Percentiles rank a stretch among this genome's conserved stretches.
Conservation (phyloP, 2,113 vertebrate genomes). For the Crotalus viridis region DNA sequence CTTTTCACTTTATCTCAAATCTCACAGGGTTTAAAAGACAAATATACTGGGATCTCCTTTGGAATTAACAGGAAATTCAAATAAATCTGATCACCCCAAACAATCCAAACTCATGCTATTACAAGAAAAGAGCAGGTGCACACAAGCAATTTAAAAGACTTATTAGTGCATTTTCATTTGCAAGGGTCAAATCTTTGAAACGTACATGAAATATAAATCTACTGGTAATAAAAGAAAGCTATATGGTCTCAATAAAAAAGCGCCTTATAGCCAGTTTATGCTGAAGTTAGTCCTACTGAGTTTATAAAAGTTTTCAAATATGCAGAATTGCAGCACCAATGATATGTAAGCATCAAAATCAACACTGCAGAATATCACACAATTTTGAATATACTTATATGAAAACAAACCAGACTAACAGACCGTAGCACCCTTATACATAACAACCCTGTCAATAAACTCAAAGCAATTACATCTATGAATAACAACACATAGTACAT, state of each 20-base stretch:
- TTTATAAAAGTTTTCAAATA: not conserved
- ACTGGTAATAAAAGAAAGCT: not conserved
- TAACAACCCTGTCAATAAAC: not conserved
- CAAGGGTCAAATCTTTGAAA: not conserved
- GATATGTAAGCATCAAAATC: not conserved
- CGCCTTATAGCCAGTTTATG: not conserved
- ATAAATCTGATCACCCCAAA: not conserved
- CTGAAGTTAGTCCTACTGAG: not conserved
- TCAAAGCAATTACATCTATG: not conserved
- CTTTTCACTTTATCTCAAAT: not conserved
- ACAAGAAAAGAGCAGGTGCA: conserved; percentile 7
- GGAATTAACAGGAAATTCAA: not conserved
- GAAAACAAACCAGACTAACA: not conserved
- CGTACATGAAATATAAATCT: not conserved
- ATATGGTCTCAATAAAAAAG: not conserved
- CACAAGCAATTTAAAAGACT: not conserved
- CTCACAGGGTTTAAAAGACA: not conserved
- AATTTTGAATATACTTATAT: not conserved
- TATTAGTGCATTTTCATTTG: not conserved
- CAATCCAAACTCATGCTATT: not conserved
- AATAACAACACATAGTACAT: not conserved
- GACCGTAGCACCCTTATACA: not conserved
- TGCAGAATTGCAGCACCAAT: not conserved
- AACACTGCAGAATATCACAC: not conserved
- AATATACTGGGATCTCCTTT: not conserved